Evolutionary conservation across 64 coral and sea anemone genomes (phyloP).

Genomic region (Pocillopora damicornis): DNA sequence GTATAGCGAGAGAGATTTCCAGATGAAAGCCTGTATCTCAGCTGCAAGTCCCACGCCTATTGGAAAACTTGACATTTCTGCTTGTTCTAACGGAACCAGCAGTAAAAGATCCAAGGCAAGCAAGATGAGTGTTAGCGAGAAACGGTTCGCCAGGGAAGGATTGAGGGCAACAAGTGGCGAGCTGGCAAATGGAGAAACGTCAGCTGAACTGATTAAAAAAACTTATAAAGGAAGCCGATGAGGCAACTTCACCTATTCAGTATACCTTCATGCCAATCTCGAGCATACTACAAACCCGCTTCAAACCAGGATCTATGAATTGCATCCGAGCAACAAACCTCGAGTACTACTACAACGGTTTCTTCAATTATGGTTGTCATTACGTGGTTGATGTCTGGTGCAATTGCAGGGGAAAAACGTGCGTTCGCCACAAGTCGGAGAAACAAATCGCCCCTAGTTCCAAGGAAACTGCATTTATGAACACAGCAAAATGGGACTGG

Average conservation of each 20-base stretch:
- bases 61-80: conserved; percentile 7
- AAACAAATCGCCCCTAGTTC: neutral
- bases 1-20: conserved; percentile 51
- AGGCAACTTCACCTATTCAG: neutral
- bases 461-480: neutral
- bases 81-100: conserved; percentile 18
- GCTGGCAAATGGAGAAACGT: neutral
- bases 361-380: conserved; percentile 49
- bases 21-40: conserved; percentile 34
- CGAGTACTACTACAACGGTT: conserved; percentile 40
- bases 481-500: conserved; percentile 3
- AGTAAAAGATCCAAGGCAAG: neutral
- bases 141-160: neutral
- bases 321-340: conserved; percentile 21
- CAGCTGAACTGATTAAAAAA: neutral
- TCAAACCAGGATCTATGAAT: conserved; percentile 1
- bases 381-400: neutral
- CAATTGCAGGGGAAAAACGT: conserved; percentile 13
- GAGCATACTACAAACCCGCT: conserved; percentile 49
- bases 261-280: conserved; percentile 43
- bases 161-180: conserved; percentile 10
- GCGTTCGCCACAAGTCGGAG: conserved; percentile 18
- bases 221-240: neutral
- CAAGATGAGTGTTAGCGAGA: neutral
- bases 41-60: neutral